Conservation (phyloP, 2,113 vertebrate genomes). For the Callithrix jacchus region DNA sequence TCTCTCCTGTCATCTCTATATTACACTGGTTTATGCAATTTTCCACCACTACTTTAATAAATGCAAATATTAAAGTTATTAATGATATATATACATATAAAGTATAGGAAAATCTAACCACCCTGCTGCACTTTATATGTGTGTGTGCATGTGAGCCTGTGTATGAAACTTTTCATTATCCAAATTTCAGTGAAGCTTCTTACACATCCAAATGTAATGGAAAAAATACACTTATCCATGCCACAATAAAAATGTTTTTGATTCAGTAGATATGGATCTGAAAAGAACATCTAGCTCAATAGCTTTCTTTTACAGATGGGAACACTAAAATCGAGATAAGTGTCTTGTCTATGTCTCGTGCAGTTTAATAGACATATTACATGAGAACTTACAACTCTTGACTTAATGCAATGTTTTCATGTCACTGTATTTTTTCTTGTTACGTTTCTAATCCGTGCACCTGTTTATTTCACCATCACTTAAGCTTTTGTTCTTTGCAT, state of each 20-base stretch:
- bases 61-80: not conserved
- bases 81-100: not conserved
- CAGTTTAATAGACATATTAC: not conserved
- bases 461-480: not conserved
- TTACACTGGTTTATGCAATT: not conserved
- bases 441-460: not conserved
- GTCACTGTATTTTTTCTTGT: not conserved
- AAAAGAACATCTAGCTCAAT: not conserved
- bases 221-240: not conserved
- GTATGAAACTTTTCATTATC: not conserved
- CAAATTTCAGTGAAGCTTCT: not conserved
- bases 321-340: not conserved
- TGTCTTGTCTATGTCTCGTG: not conserved
- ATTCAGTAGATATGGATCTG: not conserved
- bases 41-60: not conserved
- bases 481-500: not conserved
- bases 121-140: not conserved
- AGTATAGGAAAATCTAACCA: not conserved
- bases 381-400: not conserved
- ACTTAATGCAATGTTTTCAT: not conserved
- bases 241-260: not conserved
- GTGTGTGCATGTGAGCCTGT: rapidly evolving
- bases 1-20: not conserved
- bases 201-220: not conserved
- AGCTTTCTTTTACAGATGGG: not conserved